Evolutionary conservation across 2,797 vertebrate genomes (phyloP), one percentile per base, ranked within the genome.

Genomic region (Phalanger gymnotis): DNA sequence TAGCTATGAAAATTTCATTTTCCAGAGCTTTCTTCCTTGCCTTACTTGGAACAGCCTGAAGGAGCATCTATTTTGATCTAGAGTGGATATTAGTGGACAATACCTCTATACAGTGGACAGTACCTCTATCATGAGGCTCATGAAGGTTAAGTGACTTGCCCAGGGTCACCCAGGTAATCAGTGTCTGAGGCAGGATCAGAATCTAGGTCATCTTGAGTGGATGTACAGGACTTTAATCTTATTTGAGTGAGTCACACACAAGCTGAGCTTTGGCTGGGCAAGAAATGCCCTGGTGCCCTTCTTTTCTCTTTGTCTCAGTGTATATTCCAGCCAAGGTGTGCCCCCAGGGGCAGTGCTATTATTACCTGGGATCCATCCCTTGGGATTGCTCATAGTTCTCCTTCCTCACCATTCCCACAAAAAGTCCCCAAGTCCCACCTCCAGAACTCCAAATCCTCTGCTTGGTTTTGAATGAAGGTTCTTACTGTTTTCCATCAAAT

Each of bases 81-180:
- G 19, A 87, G 10, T 2, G 10, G 40, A 16, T 27, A 27, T 25
- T 51, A 87, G 9, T 51, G 73, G 40, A 27, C 40, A 25, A 61
- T 5, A 11, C 9, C n/a, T 28, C 5, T 57, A 14, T 53, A 66
- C 0, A 0, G 34, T 0, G 1, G n/a, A 61, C 4, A 52, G 1
- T n/a, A n/a, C n/a, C n/a, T n/a, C n/a, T n/a, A n/a, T n/a, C n/a
- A n/a, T 54, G 53, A 57, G 73, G 28, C 22, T 28, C 22, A 53
- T 30, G 47, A 22, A 40, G 10, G 28, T 16, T 87, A 89, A 91
- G 3, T 0, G 0, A 47, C 55, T 57, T 34, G 73, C 19, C 19
- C 56, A 0, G 92, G 31, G 12, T 73, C 22, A 47, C 47, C 5
- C 66, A 11, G 9, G 0, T 0, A 91, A 51, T 53, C 89, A 91